Conservation (phyloP, 2,888 invertebrate species). For the Drepanosiphum platanoidis region DNA sequence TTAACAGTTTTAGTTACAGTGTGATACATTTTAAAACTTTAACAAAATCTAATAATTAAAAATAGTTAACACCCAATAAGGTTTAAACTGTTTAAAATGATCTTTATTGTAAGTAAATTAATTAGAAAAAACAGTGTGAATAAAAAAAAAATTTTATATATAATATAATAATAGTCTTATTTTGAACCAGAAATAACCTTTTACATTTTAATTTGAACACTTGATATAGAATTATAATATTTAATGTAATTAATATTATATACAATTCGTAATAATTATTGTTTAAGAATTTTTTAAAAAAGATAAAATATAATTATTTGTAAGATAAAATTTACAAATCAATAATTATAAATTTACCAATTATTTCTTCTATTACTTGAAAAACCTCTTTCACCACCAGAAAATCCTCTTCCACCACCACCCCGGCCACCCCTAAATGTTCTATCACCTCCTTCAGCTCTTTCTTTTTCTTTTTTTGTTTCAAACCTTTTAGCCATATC, state of each 20-base stretch:
- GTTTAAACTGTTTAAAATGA: not conserved
- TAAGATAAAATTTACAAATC: not conserved
- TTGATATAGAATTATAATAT: not conserved
- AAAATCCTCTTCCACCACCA: conserved; percentile 66
- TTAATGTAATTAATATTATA: not conserved
- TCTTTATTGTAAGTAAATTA: not conserved
- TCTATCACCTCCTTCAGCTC: conserved; percentile 70
- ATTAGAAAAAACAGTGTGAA: not conserved
- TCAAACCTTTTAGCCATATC: conserved; percentile 81
- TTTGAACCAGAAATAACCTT: not conserved
- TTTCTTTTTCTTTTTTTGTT: conserved; percentile 74
- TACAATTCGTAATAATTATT: not conserved
- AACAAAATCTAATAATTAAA: no score
- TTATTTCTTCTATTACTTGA: conserved; percentile 60
- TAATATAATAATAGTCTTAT: conserved; percentile 2
- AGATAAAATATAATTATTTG: not conserved
- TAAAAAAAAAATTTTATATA: not conserved
- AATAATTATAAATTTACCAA: conserved; percentile 8
- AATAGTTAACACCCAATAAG: no score
- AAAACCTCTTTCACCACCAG: conserved; percentile 65
- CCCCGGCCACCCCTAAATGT: conserved; percentile 68
- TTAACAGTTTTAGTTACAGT: no score
- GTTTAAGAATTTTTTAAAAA: not conserved
- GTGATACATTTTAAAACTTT: no score
- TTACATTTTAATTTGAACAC: no score